These are phyloP conservation scores for Eira barbara DNA, from an alignment of 2,113 vertebrate genomes.

Conservation along the genomic window DNA sequence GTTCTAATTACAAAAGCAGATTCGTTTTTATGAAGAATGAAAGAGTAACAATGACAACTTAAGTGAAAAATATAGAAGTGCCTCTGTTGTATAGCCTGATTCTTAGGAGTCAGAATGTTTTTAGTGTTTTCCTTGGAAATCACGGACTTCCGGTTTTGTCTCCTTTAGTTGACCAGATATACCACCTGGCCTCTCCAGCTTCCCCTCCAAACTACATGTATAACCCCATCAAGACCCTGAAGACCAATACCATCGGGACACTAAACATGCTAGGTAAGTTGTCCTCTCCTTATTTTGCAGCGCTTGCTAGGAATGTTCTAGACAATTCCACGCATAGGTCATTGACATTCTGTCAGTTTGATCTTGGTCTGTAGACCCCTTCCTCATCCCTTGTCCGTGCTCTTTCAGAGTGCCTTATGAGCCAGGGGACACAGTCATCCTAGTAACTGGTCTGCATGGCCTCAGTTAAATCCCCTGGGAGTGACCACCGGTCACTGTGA, in stretches of 20 bases:
- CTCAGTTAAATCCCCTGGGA: not conserved
- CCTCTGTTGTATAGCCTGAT: not conserved
- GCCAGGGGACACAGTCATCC: accelerated
- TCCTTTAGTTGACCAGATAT: slow-evolving; percentile 96
- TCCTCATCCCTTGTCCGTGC: accelerated
- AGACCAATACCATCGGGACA: slow-evolving; percentile 98
- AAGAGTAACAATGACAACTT: not conserved
- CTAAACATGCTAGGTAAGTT: slow-evolving; percentile 98
- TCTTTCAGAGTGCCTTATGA: not conserved
- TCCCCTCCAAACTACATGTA: slow-evolving; percentile 99
- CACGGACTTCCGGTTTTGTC: not conserved
- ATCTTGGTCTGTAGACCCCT: not conserved
- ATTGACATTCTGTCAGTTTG: not conserved
- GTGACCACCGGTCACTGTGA: not conserved
- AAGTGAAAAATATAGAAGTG: not conserved
- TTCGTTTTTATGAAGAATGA: not conserved
- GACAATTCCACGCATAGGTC: not conserved
- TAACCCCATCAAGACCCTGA: slow-evolving; percentile 98
- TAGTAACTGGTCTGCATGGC: not conserved
- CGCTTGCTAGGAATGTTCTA: not conserved
- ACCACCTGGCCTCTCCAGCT: slow-evolving; percentile 97
- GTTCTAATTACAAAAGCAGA: not conserved
- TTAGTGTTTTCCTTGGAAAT: slow-evolving; percentile 20
- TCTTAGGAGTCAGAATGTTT: not conserved
- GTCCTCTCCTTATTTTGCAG: not conserved